Conservation (phyloP, 2,888 invertebrate species). For the Cyrtodaria siliqua region DNA sequence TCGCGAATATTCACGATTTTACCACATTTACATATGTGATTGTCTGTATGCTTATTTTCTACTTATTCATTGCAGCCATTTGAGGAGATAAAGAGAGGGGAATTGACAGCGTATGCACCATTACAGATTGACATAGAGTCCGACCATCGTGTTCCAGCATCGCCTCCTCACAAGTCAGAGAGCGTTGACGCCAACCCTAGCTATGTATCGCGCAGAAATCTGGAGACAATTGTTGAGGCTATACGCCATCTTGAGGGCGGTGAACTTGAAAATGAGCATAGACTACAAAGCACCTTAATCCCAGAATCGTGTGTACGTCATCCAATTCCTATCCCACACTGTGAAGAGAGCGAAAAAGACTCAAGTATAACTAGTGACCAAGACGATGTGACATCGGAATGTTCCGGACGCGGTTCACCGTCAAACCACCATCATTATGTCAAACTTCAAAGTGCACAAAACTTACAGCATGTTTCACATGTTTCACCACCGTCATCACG, state of each 20-base stretch:
- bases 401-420: conserved; percentile 73
- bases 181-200: conserved; percentile 17
- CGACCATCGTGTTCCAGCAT: conserved; percentile 39
- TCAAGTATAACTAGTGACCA: conserved; percentile 72
- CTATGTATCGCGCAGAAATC: conserved; percentile 94
- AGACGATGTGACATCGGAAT: conserved; percentile 66
- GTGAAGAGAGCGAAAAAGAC: conserved; percentile 78
- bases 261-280: conserved; percentile 56
- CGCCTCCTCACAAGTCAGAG: conserved; percentile 46
- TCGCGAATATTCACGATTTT: no score
- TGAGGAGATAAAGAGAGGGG: conserved; percentile 22
- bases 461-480: conserved; percentile 34
- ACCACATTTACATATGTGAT: no score
- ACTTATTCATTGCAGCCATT: conserved; percentile 3
- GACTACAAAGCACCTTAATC: not conserved
- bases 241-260: conserved; percentile 99
- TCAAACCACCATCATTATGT: conserved; percentile 41
- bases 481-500: conserved; percentile 17
- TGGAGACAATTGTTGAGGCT: conserved; percentile 99
- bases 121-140: conserved; percentile 18
- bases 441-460: conserved; percentile 52
- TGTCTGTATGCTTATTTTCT: no score
- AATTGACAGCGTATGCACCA: conserved; percentile 17
- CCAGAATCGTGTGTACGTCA: not conserved
- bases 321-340: conserved; percentile 41